Evolutionary conservation across 1,140 invertebrate genomes (phyloP), one percentile per base, ranked within the genome.

Genomic region (Chironomus tepperi): DNA sequence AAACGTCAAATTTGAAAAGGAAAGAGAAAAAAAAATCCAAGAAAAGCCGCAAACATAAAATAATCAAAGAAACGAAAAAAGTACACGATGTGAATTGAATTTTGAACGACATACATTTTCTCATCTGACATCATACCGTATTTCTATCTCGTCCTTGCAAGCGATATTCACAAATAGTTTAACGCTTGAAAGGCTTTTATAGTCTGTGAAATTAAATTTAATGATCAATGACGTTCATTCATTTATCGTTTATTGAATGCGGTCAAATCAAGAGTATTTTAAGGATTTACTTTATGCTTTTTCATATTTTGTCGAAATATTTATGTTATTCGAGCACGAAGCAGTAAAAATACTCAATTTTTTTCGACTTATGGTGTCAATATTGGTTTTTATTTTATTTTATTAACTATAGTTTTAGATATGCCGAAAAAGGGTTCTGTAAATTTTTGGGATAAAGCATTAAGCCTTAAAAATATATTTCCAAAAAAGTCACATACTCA

Each of bases 151-250:
- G 47, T 57, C 47, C 24, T 34, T 34, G 24, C 24, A 57, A 12
- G 3, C 47, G 47, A n/a, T 57, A n/a, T 57, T 57, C 47, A 57
- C 3, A 57, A 57, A 57, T 57, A 12, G 47, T 18, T 70, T 70
- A 7, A 70, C 19, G 65, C 65, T 70, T 70, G 16, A 70, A 70
- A 70, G 9, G 65, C 65, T 70, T 70, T 70, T 70, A 70, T 70
- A 19, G 65, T 70, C 65, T 18, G 19, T 70, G 65, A 70, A 70
- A 70, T 70, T 70, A 70, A 70, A 70, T 70, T 70, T 70, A 70
- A 70, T 70, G 65, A 70, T 70, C 65, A 16, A 70, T 70, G 65
- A 70, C 65, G 47, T 70, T 70, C 19, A 16, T 70, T 70, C 18
- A 70, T 70, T 9, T 15, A 21, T 70, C 19, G 65, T 70, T 70